Evolutionary conservation across 92 coral and sea anemone species (phyloP), one percentile per base, ranked within the genome.

Genomic region (Montipora capitata): DNA sequence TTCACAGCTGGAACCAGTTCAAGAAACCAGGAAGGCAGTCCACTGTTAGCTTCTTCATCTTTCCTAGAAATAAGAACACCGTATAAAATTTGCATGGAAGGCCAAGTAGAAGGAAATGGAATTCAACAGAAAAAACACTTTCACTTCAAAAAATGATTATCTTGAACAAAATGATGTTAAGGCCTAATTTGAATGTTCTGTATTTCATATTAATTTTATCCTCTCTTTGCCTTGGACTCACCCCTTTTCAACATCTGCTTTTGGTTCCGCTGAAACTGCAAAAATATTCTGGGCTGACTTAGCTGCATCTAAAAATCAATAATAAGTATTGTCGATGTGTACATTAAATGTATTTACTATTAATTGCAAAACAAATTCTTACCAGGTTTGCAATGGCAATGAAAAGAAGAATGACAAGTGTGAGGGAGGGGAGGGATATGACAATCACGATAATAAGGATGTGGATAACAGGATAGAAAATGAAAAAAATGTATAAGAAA

Each of bases 1-100:
- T 96, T 96, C 70, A 98, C 88, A 4, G 98, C 94, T 54, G 99
- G 99, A 75, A 94, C 90, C 75, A 98, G 96, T 81, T 98, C 99
- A 38, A 95, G 90, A 48, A 95, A 77, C 98, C 98, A 95, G 7
- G 89, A 42, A 15, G 98, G 98, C 71, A 95, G 67, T 52, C 95
- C 96, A 75, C 91, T 90, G 45, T 62, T 76, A 16, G 83, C 12
- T 10, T 79, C 71, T 41, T 90, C 91, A 57, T 82, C 85, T 51
- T 71, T 75, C 11, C 96, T 93, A 44, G 16, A 74, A 72, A 27
- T 27, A 27, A 27, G 35, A 27, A 27, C 35, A 27, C 35, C 35
- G 1, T 27, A 27, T 27, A 27, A 27, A 27, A 27, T 27, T 27
- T 27, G 35, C 35, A 2, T 27, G 35, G 35, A 27, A 27, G 2